Base-by-base conservation (phyloP, 2,113 vertebrate genomes). In the Callospermophilus lateralis region DNA sequence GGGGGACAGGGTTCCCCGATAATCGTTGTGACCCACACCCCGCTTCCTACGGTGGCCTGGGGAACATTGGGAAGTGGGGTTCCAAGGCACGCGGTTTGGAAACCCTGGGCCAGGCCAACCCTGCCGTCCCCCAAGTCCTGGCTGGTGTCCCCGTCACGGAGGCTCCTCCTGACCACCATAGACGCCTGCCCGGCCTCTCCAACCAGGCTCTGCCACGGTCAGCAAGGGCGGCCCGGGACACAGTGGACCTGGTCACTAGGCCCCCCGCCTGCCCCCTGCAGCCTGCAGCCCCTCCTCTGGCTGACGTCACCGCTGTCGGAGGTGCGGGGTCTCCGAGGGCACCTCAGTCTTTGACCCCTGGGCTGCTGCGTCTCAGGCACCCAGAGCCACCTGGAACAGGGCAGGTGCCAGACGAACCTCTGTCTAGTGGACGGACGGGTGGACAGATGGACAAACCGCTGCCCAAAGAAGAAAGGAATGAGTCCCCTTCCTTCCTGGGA, bases 201-300 rank as follows among this genome's bases (percentile, higher is more conserved):
- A 8, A 9, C 55, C 53, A 4, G 2, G 37, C 4, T 2, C 24
- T 17, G 6, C 0, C 0, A 1, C 0, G 2, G 51, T 2, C n/a
- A 0, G 1, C 0, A 13, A 58, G 8, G 4, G 1, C 8, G 24
- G 10, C 53, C 30, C 24, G 32, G 45, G 6, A 39, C 19, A 0
- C 0, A 34, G 48, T 3, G 72, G 81, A 32, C 1, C 37, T 10
- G 11, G 1, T 4, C 39, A 51, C 45, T 6, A 28, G n/a, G 5
- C 13, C 5, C 58, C 16, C 10, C 39, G 1, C 32, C 15, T 0
- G 58, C 7, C 12, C 34, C 78, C 37, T 1, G 6, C 10, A 1
- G 61, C 17, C 4, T 3, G 51, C 16, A 4, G 68, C 24, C 3
- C 45, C 37, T 55, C 6, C 10, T 72, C 85, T 0, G 0, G 39